Evolutionary conservation across 2,113 vertebrate species (phyloP), one percentile per base, ranked within the genome.

Genomic region (Tachysurus vachellii): DNA sequence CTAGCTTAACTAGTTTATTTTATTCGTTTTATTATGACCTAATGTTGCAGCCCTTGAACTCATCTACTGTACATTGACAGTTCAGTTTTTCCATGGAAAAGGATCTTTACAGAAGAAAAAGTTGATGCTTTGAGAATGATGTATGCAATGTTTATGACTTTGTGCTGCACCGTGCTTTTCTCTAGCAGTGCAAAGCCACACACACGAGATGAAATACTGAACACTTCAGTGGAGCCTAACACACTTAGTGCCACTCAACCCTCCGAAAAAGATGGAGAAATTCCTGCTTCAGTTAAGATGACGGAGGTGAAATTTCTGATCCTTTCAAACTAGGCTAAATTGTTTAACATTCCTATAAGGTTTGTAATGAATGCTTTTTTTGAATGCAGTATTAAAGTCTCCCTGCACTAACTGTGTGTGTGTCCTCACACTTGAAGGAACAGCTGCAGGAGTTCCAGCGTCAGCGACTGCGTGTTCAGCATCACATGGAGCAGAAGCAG

Each of bases 401-500:
- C n/a, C 19, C 3, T 13, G 19, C 8, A 80, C 19, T 23, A 81
- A 61, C 3, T 26, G 12, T 68, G 5, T 62, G 5, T 50, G 23
- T 28, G 44, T 31, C 11, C 56, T 81, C n/a, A 44, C 19, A 10
- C 79, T 81, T 68, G 44, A 68, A 86, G 56, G 98, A 98, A 83
- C 96, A 99, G 83, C 96, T 98, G 90, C 97, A 99, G 93, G 98
- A 99, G 90, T 99, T 99, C 91, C 96, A 98, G 85, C 95, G 97
- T 31, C 98, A 99, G 91, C 96, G 97, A 0, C 91, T 98, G n/a
- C 97, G 98, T 0, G 98, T 99, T 85, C 98, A 99, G 91, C 98
- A 99, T 91, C 98, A 99, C 91, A 93, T 99, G n/a, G 98, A 99
- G 80, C 98, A 99, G 94, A 99, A 99, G 19, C 97, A 99, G 90